Percentiles rank a stretch among this genome's conserved stretches.
These are phyloP conservation scores for Discoglossus pictus DNA, from an alignment of 2,797 vertebrate species.

Conservation along the genomic window DNA sequence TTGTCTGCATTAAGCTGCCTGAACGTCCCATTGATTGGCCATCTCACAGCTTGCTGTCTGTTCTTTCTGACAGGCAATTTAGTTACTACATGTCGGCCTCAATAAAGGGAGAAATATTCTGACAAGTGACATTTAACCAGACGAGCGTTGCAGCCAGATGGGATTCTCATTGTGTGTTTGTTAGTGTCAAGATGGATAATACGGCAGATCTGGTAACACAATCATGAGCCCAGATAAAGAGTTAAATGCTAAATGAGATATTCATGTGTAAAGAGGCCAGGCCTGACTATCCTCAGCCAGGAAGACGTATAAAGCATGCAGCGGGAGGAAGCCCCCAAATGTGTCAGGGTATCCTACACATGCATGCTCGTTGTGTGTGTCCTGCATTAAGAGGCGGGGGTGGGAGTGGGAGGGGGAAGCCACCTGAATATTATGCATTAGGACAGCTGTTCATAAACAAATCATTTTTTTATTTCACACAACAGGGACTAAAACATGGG, in stretches of 20 bases:
- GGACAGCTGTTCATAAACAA: too few species aligned
- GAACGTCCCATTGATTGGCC: constrained; percentile 45
- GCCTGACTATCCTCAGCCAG: too few species aligned
- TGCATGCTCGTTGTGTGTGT: too few species aligned
- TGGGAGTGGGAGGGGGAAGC: too few species aligned
- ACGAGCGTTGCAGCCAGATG: constrained; percentile 44
- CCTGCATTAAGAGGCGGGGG: too few species aligned
- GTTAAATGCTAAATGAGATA: constrained; percentile 27
- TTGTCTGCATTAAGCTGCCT: constrained; percentile 45
- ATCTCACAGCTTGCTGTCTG: constrained; percentile 50
- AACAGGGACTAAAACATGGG: too few species aligned
- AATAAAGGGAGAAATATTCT: constrained; percentile 44
- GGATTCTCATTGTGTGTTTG: constrained; percentile 15
- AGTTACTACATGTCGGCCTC: constrained; percentile 46
- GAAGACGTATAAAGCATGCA: too few species aligned
- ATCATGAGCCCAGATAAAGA: constrained; percentile 26
- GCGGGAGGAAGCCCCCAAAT: too few species aligned
- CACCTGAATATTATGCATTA: too few species aligned
- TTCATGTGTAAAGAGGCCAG: too few species aligned
- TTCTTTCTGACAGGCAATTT: constrained; percentile 50
- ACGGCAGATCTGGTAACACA: constrained; percentile 12
- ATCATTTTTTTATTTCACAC: too few species aligned
- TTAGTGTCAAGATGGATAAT: constrained; percentile 21
- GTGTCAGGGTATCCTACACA: too few species aligned
- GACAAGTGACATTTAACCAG: constrained; percentile 46